These are phyloP conservation scores for Penaeus chinensis DNA, from an alignment of 1,140 invertebrate genomes.

Conservation along the genomic window DNA sequence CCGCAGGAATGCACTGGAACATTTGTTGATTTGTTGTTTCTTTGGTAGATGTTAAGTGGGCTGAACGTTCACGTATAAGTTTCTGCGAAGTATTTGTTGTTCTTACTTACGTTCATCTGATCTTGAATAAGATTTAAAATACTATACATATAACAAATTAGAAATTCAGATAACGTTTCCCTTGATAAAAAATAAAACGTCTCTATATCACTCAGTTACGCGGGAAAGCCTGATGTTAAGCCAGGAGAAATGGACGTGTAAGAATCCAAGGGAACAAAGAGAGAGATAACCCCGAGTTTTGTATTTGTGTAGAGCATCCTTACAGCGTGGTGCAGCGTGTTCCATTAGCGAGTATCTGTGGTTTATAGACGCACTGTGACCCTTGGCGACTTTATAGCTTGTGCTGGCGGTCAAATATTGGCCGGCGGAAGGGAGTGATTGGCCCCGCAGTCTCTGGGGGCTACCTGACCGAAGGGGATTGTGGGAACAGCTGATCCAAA, in stretches of 20 bases:
- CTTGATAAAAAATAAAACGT: too few species aligned
- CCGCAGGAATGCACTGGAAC: too few species aligned
- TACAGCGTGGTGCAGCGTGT: neutral
- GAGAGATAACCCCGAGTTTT: neutral
- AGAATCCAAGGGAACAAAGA: neutral
- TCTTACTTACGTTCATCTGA: too few species aligned
- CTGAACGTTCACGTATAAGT: too few species aligned
- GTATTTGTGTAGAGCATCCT: conserved; percentile 15
- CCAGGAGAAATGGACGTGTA: neutral
- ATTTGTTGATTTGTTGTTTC: too few species aligned
- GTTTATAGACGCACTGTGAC: conserved; percentile 48
- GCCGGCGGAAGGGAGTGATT: conserved; percentile 39
- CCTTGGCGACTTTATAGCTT: conserved; percentile 47
- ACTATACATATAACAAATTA: too few species aligned
- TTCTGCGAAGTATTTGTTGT: too few species aligned
- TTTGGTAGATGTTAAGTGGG: too few species aligned
- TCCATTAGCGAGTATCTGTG: conserved; percentile 48
- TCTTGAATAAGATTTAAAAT: too few species aligned
- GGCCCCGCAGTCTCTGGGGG: conserved; percentile 31
- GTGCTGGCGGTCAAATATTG: conserved; percentile 49
- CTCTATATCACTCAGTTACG: too few species aligned
- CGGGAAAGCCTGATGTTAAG: neutral
- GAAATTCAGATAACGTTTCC: too few species aligned
- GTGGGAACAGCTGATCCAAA: conserved; percentile 48
- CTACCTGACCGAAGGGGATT: conserved; percentile 47